Base-by-base conservation (phyloP, 2,113 vertebrate genomes). In the Dipodomys ordii region DNA sequence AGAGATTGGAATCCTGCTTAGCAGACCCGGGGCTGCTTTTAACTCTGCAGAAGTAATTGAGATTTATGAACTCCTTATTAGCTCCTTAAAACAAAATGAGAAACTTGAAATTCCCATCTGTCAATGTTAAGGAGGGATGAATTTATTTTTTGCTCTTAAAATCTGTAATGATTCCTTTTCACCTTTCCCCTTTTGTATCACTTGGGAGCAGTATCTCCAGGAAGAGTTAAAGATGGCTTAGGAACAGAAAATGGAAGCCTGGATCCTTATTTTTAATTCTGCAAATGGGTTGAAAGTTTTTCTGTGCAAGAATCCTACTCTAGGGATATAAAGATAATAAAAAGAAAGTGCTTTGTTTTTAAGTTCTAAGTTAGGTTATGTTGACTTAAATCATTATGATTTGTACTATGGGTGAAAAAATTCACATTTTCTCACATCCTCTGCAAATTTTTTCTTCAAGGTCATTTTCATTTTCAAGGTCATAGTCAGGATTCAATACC, bases 1-100 rank as follows among this genome's bases (percentile, higher is more conserved):
- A 64, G 87, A 91, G 87, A 85, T 90, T 62, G 87, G 87, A 95
- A 92, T 90, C n/a, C 27, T 35, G 81, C 80, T 95, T 57, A 90
- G 90, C 35, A 81, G 93, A 89, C 84, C 87, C 57, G 83, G 0
- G 22, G 92, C 83, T 91, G 76, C 92, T 88, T 84, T 93, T 91
- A 87, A 93, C 64, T 69, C 74, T 46, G 4, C 49, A 65, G 87
- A 85, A 79, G 87, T 94, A 90, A 97, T 94, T 96, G 95, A 97
- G 96, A 97, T 97, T 97, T 96, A 97, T 97, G 96, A 95, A 95
- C 94, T 96, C 44, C 87, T 96, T 94, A 96, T 95, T 97, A 94
- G 87, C 60, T 94, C 87, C 94, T 96, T 95, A 87, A 95, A 92
- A 93, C 84, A 90, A 97, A 96, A 92, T 90, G 93, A 93, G 87